Evolutionary conservation across 2,888 invertebrate species (phyloP).

Genomic region (Dione vanillae): DNA sequence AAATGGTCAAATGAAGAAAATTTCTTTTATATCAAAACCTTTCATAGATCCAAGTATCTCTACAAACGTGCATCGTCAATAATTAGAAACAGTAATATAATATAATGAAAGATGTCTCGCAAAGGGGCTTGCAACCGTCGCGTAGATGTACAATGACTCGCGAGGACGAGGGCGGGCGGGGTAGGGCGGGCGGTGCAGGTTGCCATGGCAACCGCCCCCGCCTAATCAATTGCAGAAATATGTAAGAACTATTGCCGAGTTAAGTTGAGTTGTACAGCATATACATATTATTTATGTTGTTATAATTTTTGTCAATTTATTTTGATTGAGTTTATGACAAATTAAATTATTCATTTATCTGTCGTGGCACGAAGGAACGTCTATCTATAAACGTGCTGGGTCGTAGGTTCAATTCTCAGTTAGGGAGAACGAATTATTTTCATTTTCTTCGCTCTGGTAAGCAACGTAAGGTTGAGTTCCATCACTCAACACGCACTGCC

Average conservation of each 20-base stretch:
- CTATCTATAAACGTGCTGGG: too few species aligned
- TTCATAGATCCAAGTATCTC: too few species aligned
- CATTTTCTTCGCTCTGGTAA: too few species aligned
- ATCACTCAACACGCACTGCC: too few species aligned
- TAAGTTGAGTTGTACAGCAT: conserved; percentile 50
- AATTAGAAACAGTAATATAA: conserved; percentile 48
- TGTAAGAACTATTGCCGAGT: conserved; percentile 75
- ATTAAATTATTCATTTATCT: neutral
- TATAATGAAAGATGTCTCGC: conserved; percentile 51
- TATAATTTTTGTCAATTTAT: neutral
- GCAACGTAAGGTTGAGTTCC: too few species aligned
- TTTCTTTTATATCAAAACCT: too few species aligned
- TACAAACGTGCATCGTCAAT: conserved; percentile 26
- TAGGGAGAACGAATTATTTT: too few species aligned
- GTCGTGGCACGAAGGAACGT: too few species aligned
- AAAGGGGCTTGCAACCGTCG: conserved; percentile 48
- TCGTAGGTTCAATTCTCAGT: too few species aligned
- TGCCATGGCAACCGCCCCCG: conserved; percentile 80
- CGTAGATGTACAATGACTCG: conserved; percentile 59
- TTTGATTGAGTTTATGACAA: neutral
- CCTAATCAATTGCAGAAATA: conserved; percentile 85
- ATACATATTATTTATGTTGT: neutral
- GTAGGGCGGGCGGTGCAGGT: conserved; percentile 56
- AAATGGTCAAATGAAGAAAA: too few species aligned
- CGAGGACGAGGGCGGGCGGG: conserved; percentile 48